phyloP scores from a whole-genome alignment of 2,113 vertebrate species.

The Pantherophis guttatus region DNA sequence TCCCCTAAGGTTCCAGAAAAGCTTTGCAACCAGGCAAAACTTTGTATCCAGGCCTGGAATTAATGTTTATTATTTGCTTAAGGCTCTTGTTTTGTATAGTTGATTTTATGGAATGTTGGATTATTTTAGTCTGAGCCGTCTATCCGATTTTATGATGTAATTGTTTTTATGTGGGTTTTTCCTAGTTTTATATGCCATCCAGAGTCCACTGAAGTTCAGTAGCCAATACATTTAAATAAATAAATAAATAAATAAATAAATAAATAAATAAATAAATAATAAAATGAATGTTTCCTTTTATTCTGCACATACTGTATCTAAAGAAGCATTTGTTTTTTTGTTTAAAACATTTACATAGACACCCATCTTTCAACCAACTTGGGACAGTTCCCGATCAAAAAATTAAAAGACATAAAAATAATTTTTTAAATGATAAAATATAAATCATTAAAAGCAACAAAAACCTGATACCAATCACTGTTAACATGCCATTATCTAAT shows the following conservation, averaged over 20 bases:
- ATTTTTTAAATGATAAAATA: not conserved
- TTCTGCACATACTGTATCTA: not conserved
- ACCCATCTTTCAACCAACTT: not conserved
- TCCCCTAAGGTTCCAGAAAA: not conserved
- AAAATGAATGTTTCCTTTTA: not conserved
- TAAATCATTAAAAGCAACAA: not conserved
- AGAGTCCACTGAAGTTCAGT: not conserved
- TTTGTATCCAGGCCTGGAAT: not conserved
- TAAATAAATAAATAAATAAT: no score
- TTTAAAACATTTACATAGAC: not conserved
- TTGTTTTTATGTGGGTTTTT: not conserved
- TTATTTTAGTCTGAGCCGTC: not conserved
- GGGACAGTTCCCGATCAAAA: not conserved
- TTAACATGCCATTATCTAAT: not conserved
- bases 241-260: not conserved
- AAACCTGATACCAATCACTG: not conserved
- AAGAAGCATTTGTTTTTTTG: not conserved
- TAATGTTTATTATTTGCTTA: not conserved
- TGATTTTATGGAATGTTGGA: not conserved
- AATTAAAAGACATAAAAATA: not conserved
- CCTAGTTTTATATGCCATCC: not conserved
- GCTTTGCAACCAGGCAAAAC: not conserved
- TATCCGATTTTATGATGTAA: not conserved
- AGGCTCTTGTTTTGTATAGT: not conserved
- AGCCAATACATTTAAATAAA: not conserved